Evolutionary conservation across 2,113 vertebrate genomes (phyloP).

Genomic region (Pygoscelis antarcticus): DNA sequence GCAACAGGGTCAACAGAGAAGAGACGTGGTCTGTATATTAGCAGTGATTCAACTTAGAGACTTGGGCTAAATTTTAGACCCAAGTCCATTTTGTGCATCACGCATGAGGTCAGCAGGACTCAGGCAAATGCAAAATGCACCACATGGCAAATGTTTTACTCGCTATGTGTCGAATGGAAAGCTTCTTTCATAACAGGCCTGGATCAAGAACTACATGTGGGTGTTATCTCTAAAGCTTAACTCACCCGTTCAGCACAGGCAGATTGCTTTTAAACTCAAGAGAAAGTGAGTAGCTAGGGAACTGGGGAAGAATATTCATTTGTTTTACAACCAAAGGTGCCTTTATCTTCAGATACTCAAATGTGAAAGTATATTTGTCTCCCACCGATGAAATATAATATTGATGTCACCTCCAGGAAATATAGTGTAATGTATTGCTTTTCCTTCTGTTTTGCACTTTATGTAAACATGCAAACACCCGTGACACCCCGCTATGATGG

Average conservation of each 20-base stretch:
- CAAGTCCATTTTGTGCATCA: not conserved
- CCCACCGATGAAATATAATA: constrained; percentile 71
- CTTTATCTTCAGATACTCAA: constrained; percentile 69
- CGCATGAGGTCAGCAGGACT: not conserved
- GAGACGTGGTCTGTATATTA: fast-evolving
- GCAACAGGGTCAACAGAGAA: not conserved
- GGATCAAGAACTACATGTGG: not conserved
- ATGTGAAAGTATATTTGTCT: constrained; percentile 66
- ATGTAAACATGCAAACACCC: constrained; percentile 73
- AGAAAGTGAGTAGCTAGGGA: constrained; percentile 5
- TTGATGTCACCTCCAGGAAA: constrained; percentile 73
- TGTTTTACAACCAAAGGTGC: constrained; percentile 64
- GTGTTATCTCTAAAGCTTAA: constrained; percentile 13
- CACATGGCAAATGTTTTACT: not conserved
- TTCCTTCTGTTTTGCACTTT: constrained; percentile 58
- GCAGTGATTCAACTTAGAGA: not conserved
- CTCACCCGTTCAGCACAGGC: not conserved
- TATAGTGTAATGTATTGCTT: constrained; percentile 44
- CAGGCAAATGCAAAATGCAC: not conserved
- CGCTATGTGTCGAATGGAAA: not conserved
- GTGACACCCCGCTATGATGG: constrained; percentile 56
- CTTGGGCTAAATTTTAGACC: not conserved
- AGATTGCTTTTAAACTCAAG: constrained; percentile 22
- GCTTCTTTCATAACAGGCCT: not conserved
- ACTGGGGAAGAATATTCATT: constrained; percentile 43